A percentile compares a stretch with the other conserved stretches of the same genome.
Conservation (phyloP, 1,140 invertebrate genomes). For the Cryptotermes secundus region DNA sequence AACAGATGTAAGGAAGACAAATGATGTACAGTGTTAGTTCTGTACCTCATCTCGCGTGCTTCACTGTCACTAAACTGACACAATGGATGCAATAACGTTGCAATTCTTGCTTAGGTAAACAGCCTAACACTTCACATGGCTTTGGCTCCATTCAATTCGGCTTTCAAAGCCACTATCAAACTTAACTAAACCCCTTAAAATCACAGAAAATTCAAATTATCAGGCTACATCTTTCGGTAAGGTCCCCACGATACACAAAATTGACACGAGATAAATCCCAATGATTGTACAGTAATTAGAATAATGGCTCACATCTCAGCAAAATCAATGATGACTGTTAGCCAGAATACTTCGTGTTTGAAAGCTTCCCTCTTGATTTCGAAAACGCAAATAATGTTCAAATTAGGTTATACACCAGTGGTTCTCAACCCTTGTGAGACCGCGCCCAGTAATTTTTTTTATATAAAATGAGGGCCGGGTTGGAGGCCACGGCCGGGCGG, state of each 20-base stretch:
- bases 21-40: not conserved
- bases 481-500: too few relatives aligned
- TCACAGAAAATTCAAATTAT: not conserved
- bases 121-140: not conserved
- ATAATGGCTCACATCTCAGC: too few relatives aligned
- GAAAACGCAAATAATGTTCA: too few relatives aligned
- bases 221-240: not conserved
- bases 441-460: too few relatives aligned
- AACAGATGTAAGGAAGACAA: not conserved
- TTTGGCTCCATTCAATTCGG: not conserved
- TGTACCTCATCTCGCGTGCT: not conserved
- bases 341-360: too few relatives aligned
- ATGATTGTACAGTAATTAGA: too few relatives aligned
- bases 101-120: constrained; percentile 10
- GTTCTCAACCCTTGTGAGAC: too few relatives aligned
- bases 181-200: not conserved
- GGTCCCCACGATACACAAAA: not conserved
- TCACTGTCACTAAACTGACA: not conserved
- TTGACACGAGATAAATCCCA: not conserved
- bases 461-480: too few relatives aligned
- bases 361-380: too few relatives aligned
- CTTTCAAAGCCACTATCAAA: not conserved
- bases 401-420: too few relatives aligned
- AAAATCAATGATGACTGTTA: too few relatives aligned
- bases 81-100: not conserved